These are phyloP conservation scores for Minunthozetes semirufus DNA, from an alignment of 2,888 invertebrate genomes.

Conservation along the genomic window DNA sequence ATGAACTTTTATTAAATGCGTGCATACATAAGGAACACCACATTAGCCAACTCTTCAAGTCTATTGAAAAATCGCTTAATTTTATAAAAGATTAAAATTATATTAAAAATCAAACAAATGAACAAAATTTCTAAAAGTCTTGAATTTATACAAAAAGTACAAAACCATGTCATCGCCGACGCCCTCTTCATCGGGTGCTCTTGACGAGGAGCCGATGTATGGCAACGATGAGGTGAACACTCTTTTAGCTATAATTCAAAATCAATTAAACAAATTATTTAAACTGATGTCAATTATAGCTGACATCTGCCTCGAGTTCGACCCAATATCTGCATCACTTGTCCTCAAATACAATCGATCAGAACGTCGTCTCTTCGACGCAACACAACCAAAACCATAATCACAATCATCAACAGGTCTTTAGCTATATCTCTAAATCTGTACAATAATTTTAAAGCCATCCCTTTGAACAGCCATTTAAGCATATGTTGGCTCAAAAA, in stretches of 20 bases:
- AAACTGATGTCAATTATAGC: background rate
- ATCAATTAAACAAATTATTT: background rate
- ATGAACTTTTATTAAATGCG: too few species aligned
- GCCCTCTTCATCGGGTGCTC: slow-evolving; percentile 21
- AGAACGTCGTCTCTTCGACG: slow-evolving; percentile 23
- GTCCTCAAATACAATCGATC: background rate
- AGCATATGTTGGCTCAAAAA: slow-evolving; percentile 43
- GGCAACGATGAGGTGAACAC: slow-evolving; percentile 11
- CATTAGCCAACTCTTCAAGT: background rate
- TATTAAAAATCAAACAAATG: background rate
- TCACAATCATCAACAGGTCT: slow-evolving; percentile 29
- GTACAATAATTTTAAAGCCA: background rate
- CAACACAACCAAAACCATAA: slow-evolving; percentile 23
- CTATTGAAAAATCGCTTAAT: background rate
- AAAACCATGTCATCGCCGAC: slow-evolving; percentile 24
- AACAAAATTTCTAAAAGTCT: background rate
- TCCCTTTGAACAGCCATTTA: slow-evolving; percentile 26
- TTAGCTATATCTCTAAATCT: background rate
- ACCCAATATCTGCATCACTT: slow-evolving; percentile 23
- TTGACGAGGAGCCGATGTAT: slow-evolving; percentile 10
- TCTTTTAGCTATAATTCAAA: too few species aligned
- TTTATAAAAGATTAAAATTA: background rate
- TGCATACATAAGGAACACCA: too few species aligned
- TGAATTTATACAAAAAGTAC: background rate
- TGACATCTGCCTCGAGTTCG: slow-evolving; percentile 26